Evolutionary conservation across 2,113 vertebrate genomes (phyloP).

Genomic region (Eulacestoma nigropectus): DNA sequence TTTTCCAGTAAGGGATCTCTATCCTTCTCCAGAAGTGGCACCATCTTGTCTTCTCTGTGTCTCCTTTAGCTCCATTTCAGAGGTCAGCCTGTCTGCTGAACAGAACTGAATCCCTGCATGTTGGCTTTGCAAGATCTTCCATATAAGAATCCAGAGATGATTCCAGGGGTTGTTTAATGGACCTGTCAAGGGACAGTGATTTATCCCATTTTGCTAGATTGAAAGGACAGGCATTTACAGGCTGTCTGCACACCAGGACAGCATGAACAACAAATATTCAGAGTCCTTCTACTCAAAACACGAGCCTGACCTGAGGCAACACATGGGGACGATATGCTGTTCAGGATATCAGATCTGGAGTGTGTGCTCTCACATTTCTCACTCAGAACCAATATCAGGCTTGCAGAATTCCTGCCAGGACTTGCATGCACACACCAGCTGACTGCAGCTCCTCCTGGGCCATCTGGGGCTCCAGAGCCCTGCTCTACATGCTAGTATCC

Average conservation of each 20-base stretch:
- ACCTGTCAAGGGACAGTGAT: not conserved
- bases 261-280: not conserved
- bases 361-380: constrained; percentile 20
- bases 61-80: not conserved
- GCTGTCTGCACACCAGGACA: not conserved
- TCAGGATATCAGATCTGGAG: not conserved
- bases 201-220: not conserved
- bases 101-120: not conserved
- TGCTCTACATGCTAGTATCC: not conserved
- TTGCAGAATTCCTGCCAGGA: not conserved
- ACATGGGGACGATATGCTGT: not conserved
- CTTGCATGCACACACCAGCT: not conserved
- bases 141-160: not conserved
- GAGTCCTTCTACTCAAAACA: not conserved
- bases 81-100: not conserved
- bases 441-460: not conserved
- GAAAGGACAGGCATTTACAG: not conserved
- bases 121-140: not conserved
- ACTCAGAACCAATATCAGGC: not conserved
- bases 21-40: not conserved
- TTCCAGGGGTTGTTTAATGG: not conserved
- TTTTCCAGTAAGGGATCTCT: not conserved
- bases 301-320: not conserved
- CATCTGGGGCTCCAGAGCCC: not conserved
- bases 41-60: not conserved